Evolutionary conservation across 2,113 vertebrate genomes (phyloP), one percentile per base, ranked within the genome.

Genomic region (Pontoporia blainvillei): DNA sequence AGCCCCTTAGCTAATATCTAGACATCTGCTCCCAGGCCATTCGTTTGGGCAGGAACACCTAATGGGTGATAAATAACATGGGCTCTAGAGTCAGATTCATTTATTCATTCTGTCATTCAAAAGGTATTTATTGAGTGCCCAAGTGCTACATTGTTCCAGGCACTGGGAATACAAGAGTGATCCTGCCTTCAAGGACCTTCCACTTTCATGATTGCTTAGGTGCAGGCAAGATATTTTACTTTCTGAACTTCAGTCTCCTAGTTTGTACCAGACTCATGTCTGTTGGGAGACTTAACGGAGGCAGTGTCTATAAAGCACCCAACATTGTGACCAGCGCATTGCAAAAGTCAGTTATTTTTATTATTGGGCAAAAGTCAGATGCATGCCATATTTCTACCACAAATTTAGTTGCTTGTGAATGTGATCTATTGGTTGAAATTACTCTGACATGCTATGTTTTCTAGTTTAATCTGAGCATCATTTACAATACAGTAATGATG

Each of bases 331-430:
- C 59, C 7, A 44, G 36, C 1, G 17, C 12, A 57, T 46, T 86
- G 61, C 10, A 90, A 79, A 83, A 67, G 59, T 91, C 79, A 94
- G 34, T 75, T 85, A n/a, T 57, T 95, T 95, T 84, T 85, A 73
- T 62, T 79, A 52, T 78, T 88, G 91, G 57, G 61, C 23, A 76
- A 84, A 92, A 91, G 79, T 59, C 67, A 82, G 72, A 41, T 49
- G 71, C 6, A 66, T 78, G 57, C 34, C 59, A 54, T 86, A 49
- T 36, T 76, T 95, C 57, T 18, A 41, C 34, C 6, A 44, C 36
- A 25, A 75, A 69, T 84, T 57, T 84, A 94, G 75, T 39, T 93
- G 49, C 17, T 18, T 36, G 11, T 75, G 36, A 88, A 78, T 83
- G 72, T 83, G 46, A 94, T n/a, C 72, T 71, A 67, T 69, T 73